Evolutionary conservation across 2,888 invertebrate species (phyloP), one percentile per base, ranked within the genome.

Genomic region (Megastigmus dorsalis): DNA sequence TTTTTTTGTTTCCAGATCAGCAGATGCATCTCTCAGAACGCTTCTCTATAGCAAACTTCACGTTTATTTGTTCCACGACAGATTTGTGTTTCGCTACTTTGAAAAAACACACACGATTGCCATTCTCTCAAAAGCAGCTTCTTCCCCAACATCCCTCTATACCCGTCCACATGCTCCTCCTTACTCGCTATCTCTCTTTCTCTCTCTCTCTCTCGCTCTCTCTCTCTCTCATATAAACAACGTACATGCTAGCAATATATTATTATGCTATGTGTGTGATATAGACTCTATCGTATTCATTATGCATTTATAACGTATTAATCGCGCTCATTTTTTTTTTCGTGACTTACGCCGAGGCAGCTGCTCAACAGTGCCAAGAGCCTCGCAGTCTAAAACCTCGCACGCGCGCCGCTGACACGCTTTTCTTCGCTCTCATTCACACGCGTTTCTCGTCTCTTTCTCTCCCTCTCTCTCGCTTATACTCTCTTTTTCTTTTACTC

Each of bases 171-270:
- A 28, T 48, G n/a, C 50, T 63, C 23, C 45, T 65, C 5, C 20
- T 41, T 57, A 18, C 26, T 30, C 65, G 52, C 52, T 41, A 55
- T 69, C n/a, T 50, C 50, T 28, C 69, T 54, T 57, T 10, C 69
- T 66, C 38, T 30, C 62, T 71, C 60, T 74, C 77, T 75, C 73
- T 76, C 50, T 60, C 52, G 18, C 18, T 52, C 15, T 41, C 54
- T 28, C 55, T 71, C 43, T 38, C 66, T 74, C 79, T 81, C 81
- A 84, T 86, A 85, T 83, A 86, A 86, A 87, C 85, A 86, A 84
- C 85, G 82, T 86, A 85, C 84, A 86, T 84, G 83, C 84, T 86
- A 86, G 85, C 84, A 86, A 88, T 87, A 87, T 87, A 88, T 87
- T 87, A 86, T 85, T 87, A 87, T 87, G 87, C 86, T 86, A 84